phyloP scores from a whole-genome alignment of 1,140 invertebrate genomes.

The Pseudomyrmex concolor region DNA sequence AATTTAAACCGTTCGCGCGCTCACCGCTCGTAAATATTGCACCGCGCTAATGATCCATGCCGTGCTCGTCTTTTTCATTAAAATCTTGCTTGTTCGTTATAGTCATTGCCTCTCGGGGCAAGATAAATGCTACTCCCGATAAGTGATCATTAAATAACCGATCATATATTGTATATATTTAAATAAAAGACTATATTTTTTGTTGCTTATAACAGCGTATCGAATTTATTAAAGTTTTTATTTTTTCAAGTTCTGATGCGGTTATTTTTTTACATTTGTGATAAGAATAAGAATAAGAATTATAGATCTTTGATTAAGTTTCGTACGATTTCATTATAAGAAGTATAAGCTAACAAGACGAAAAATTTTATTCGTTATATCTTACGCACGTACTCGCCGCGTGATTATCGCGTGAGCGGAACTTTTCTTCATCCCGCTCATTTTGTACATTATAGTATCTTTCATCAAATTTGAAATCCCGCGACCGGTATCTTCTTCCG shows the following conservation, averaged over 20 bases:
- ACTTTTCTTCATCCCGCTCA: slow-evolving; percentile 37
- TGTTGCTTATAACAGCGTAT: neutral
- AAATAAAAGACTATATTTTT: slow-evolving; percentile 3
- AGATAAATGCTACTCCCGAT: slow-evolving; percentile 28
- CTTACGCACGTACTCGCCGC: slow-evolving; percentile 44
- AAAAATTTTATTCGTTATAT: slow-evolving; percentile 56
- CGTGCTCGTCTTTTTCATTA: slow-evolving; percentile 42
- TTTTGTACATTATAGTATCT: slow-evolving; percentile 50
- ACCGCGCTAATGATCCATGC: slow-evolving; percentile 48
- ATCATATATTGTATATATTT: neutral
- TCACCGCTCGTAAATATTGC: slow-evolving; percentile 26
- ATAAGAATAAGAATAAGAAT: neutral
- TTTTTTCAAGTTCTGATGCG: neutral
- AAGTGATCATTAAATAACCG: neutral
- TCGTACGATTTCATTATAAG: neutral
- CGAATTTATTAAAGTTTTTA: neutral
- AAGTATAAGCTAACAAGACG: slow-evolving; percentile 32
- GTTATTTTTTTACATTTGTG: neutral
- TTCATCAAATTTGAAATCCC: slow-evolving; percentile 41
- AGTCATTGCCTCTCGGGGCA: slow-evolving; percentile 14
- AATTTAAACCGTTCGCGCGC: slow-evolving; percentile 51
- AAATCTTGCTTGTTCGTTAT: slow-evolving; percentile 43
- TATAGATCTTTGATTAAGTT: slow-evolving; percentile 6
- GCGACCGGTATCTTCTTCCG: slow-evolving; percentile 6
- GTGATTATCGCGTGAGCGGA: slow-evolving; percentile 29